These are phyloP conservation scores for Sinocyclocheilus grahami DNA, from an alignment of 2,113 vertebrate species.

Conservation along the genomic window DNA sequence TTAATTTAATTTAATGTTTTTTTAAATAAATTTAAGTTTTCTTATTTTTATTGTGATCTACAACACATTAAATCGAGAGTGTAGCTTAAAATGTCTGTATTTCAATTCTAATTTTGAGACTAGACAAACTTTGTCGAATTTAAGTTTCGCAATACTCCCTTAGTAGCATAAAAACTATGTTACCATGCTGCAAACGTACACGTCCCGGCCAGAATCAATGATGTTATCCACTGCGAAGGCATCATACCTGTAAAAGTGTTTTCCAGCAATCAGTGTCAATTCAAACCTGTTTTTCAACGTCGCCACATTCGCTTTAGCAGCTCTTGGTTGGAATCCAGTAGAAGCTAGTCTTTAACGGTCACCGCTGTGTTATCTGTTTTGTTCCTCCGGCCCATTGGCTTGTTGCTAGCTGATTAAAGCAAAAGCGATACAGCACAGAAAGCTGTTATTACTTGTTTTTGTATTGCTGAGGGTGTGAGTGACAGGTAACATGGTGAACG, in stretches of 20 bases:
- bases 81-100: too few relatives aligned
- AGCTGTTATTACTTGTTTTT: constrained; percentile 34
- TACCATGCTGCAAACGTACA: too few relatives aligned
- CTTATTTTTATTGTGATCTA: too few relatives aligned
- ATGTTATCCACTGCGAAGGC: too few relatives aligned
- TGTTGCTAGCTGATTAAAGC: constrained; percentile 13
- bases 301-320: background rate
- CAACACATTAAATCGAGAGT: too few relatives aligned
- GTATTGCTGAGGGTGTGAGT: constrained; percentile 16
- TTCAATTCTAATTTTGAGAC: too few relatives aligned
- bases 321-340: background rate
- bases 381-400: background rate
- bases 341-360: background rate
- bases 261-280: background rate
- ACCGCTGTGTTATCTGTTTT: background rate
- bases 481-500: constrained; percentile 7
- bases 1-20: too few relatives aligned
- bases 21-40: too few relatives aligned
- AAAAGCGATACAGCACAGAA: background rate
- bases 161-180: too few relatives aligned
- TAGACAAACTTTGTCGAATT: too few relatives aligned
- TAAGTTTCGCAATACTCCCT: too few relatives aligned
- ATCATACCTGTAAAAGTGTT: background rate
- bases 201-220: too few relatives aligned
- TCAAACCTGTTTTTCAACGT: background rate